phyloP scores from a whole-genome alignment of 2,888 invertebrate species.

The Apamea anceps region DNA sequence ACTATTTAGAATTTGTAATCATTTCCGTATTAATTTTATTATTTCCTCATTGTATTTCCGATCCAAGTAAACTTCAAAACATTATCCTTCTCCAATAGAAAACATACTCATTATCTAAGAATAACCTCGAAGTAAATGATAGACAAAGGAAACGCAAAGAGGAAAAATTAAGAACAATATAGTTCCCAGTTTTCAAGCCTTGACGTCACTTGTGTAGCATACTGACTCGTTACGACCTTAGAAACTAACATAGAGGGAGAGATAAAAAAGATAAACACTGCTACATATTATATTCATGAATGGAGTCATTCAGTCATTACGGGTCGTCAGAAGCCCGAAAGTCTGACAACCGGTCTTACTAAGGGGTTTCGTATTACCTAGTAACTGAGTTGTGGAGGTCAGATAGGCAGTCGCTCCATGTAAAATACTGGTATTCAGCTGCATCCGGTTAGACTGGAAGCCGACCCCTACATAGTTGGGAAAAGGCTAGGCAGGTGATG shows the following conservation, averaged over 20 bases:
- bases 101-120: slow-evolving; percentile 13
- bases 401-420: no score
- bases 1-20: neutral
- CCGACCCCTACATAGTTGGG: no score
- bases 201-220: slow-evolving; percentile 49
- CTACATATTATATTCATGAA: neutral
- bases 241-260: neutral
- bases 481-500: no score
- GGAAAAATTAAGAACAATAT: slow-evolving; percentile 50
- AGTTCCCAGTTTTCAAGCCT: slow-evolving; percentile 34
- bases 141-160: slow-evolving; percentile 49
- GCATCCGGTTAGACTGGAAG: no score
- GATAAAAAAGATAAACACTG: slow-evolving; percentile 1
- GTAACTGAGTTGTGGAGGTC: no score
- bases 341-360: no score
- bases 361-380: no score
- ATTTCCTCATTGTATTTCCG: slow-evolving; percentile 17
- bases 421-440: no score
- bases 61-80: neutral
- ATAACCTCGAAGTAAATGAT: slow-evolving; percentile 42
- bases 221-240: slow-evolving; percentile 53
- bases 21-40: slow-evolving; percentile 20
- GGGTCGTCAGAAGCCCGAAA: no score
- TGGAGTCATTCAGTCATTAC: neutral
- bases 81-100: slow-evolving; percentile 25